Evolutionary conservation across 2,888 invertebrate genomes (phyloP), one percentile per base, ranked within the genome.

Genomic region (Dryobotodes eremita): DNA sequence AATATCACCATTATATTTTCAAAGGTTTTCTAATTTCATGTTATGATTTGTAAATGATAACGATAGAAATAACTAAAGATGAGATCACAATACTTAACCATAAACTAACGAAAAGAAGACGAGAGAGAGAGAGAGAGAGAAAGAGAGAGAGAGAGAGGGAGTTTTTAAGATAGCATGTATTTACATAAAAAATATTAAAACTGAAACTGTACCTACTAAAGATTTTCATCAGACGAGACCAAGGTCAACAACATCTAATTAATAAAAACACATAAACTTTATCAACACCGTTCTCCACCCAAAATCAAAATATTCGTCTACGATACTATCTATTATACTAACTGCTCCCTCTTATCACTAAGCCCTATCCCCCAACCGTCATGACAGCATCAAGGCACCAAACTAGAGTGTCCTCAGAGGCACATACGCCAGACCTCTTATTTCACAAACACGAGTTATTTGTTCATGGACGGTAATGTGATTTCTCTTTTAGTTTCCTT

Each of bases 361-460:
- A 55, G 26, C 61, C 65, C 73, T 13, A 13, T 26, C 2, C 17
- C 69, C 61, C 50, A 31, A 48, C 73, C 65, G 71, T 86, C 84
- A 77, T 73, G 73, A 74, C 70, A 77, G 57, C 64, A 71, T 86
- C 77, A 80, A n/a, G 62, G 26, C 73, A 69, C 86, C 71, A 76
- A 71, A 74, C 77, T 82, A 77, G 73, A 68, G 72, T 80, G 75
- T 83, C 74, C 57, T 65, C 46, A 42, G 66, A 62, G 55, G n/a
- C 42, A 55, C 36, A 46, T 61, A 61, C 68, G 69, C 76, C 64
- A 62, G 55, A 81, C 86, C 78, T 88, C 81, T 80, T 86, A 86
- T 86, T 83, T 88, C 71, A 77, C 79, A 72, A 66, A 79, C 69
- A 78, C 26, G 5, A 23, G 64, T 77, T 80, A 80, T 84, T 77